Evolutionary conservation across 2,888 invertebrate species (phyloP), one percentile per base, ranked within the genome.

Genomic region (Hyposoter dolosus): DNA sequence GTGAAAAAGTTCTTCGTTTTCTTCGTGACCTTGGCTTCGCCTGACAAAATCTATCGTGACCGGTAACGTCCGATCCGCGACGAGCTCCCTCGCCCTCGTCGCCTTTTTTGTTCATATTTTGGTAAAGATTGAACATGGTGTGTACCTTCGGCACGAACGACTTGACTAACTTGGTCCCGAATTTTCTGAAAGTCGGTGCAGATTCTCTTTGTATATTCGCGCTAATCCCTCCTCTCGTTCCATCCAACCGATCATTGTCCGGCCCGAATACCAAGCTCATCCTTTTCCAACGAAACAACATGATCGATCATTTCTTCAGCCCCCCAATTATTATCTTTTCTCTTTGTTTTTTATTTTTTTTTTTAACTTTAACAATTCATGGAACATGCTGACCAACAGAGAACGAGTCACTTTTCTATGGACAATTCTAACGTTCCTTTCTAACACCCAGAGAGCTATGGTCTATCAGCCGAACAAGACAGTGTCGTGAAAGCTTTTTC

Each of bases 1-100:
- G 91, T 82, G 90, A 92, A 5, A 90, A 91, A 5, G 90, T 88
- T 88, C 95, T 93, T 91, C 94, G 93, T 92, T 94, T 92, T 83
- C 88, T 79, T 15, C 89, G 83, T 12, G 87, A 77, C 53, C 95
- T 93, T 1, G 96, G 95, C 0, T 97, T 94, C 83, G 96, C 96
- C 91, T 97, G 97, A 90, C 97, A 97, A 93, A 97, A 98, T 89
- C 97, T 95, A 91, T 98, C 98, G 90, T 98, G 98, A 0, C 97
- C 98, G 9, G 97, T 98, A 2, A 97, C 96, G 90, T 96, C 96
- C 0, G 95, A 88, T 94, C 95, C 91, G 0, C 91, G 79, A 19
- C 79, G 90, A 23, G 28, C 60, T 72, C 85, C 87, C 94, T 95
- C 88, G 93, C 94, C 40, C 95, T 95, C 89, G 95, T 96, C 90